Base-by-base conservation (phyloP, 2,888 invertebrate genomes). In the Ophion ellenae region DNA sequence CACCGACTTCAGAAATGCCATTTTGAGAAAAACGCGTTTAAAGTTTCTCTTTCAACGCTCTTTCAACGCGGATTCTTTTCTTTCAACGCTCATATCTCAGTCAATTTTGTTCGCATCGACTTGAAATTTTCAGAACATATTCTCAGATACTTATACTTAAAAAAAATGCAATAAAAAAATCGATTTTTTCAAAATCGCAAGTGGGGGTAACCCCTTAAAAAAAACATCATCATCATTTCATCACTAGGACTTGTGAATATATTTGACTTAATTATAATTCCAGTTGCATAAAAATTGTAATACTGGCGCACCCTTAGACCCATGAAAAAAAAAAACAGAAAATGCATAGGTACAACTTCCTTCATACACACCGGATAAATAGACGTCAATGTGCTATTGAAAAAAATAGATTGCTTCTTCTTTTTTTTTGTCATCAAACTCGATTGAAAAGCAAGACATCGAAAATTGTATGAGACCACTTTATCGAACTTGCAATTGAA, bases 391-490 rank as follows among this genome's bases (percentile, higher is more conserved):
- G 6, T 10, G 69, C 6, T 20, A 9, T 17, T 69, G 24, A 20
- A 47, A 45, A 69, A 45, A 70, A 17, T 24, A 28, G 28, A 71
- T 53, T 32, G 28, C n/a, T 66, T 11, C 36, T 59, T 0, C 36
- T 61, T 73, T 61, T 61, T 61, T 36, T 20, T n/a, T 36, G 20
- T 20, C 61, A 73, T 59, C n/a, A 24, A 11, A 36, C 24, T 40
- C 20, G 9, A 73, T 59, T 40, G 61, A 73, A 71, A 71, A 57
- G 53, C 24, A 17, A 57, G 32, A 57, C 53, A 53, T 6, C 53
- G 32, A 53, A 57, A 71, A 57, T 32, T n/a, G 28, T n/a, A 71
- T 53, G 32, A n/a, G 17, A 20, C 57, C 11, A 11, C n/a, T 20
- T 6, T 14, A 64, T 79, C 57, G 53, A 71, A 1, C 20, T 73